Conservation (phyloP, 2,113 vertebrate species). For the Heptranchias perlo region DNA sequence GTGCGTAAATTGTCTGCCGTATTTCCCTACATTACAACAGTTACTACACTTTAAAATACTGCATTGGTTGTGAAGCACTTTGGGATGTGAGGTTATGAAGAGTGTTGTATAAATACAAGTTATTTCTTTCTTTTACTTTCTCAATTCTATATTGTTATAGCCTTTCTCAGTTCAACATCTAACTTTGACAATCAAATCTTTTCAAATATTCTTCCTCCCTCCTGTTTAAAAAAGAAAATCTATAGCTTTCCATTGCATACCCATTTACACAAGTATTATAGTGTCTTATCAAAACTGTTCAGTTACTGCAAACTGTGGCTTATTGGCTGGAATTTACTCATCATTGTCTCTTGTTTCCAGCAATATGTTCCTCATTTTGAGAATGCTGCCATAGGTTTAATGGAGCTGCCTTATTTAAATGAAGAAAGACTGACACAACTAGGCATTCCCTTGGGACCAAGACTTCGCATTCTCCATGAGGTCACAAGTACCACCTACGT, state of each 20-base stretch:
- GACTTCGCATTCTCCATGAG: constrained; percentile 16
- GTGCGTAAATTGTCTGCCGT: neutral
- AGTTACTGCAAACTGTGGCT: neutral
- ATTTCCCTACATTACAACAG: neutral
- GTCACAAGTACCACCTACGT: neutral
- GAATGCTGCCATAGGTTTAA: neutral
- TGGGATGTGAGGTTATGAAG: neutral
- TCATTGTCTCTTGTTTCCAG: neutral
- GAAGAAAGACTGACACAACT: neutral
- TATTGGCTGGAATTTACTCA: neutral
- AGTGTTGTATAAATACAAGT: neutral
- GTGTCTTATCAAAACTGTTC: neutral
- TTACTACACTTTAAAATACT: neutral
- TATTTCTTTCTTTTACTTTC: too few relatives aligned
- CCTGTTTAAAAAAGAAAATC: neutral
- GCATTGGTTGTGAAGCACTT: neutral
- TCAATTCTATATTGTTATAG: too few relatives aligned
- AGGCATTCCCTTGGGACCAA: neutral
- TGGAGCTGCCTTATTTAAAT: neutral
- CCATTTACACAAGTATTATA: neutral
- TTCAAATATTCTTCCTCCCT: neutral
- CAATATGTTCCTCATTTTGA: neutral
- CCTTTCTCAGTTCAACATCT: neutral
- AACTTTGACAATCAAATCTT: neutral
- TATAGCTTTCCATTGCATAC: neutral